Evolutionary conservation across 2,888 invertebrate species (phyloP).

Genomic region (Pegoplata infirma): DNA sequence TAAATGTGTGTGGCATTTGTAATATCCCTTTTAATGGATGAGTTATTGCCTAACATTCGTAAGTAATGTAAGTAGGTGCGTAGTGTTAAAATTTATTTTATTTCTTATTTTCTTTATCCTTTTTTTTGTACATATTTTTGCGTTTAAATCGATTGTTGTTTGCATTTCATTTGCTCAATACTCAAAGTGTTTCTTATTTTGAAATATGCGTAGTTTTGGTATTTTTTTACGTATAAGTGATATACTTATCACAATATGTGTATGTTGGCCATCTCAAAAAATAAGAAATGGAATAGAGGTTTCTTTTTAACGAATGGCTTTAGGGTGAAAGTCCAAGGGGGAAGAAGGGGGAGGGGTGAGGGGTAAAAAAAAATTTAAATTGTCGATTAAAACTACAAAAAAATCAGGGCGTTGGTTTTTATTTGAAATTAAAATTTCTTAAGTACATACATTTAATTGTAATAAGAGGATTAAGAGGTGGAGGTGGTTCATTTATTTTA

Average conservation of each 20-base stretch:
- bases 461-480: no score
- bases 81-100: constrained; percentile 67
- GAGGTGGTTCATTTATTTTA: no score
- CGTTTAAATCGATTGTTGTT: constrained; percentile 59
- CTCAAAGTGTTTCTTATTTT: constrained; percentile 52
- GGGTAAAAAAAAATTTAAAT: constrained; percentile 41
- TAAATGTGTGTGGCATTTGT: constrained; percentile 52
- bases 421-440: constrained; percentile 14
- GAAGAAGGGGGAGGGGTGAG: constrained; percentile 1
- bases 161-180: constrained; percentile 61
- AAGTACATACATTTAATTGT: no score
- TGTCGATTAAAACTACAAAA: constrained; percentile 17
- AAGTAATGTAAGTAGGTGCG: constrained; percentile 69
- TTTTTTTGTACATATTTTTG: constrained; percentile 48
- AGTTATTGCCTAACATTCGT: constrained; percentile 77
- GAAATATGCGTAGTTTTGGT: constrained; percentile 60
- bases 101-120: constrained; percentile 63
- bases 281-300: neutral
- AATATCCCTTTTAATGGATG: constrained; percentile 77
- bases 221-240: constrained; percentile 31
- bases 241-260: neutral
- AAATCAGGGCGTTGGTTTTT: constrained; percentile 49
- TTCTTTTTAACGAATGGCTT: no score
- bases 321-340: no score
- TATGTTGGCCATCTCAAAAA: constrained; percentile 5